Base-by-base conservation (phyloP, 2,888 invertebrate genomes). In the Esperia sulphurella region DNA sequence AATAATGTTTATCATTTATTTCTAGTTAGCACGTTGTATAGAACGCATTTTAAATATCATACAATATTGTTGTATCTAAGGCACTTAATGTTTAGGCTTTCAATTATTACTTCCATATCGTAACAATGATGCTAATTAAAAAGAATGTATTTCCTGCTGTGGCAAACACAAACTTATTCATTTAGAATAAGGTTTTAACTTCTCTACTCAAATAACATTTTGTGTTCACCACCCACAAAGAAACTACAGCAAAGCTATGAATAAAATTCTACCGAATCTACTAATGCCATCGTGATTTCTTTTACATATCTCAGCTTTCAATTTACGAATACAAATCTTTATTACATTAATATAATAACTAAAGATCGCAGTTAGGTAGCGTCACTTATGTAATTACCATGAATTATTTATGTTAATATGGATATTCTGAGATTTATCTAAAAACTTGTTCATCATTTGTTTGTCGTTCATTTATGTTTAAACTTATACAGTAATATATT, bases 41-140 rank as follows among this genome's bases (percentile, higher is more conserved):
- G 86, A 88, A 88, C 87, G 88, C 86, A 85, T 88, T 85, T 79
- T 88, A 86, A 85, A 89, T 90, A 90, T 81, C 76, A 79, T 90
- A 90, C 89, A 89, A 90, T 90, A 90, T 90, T 90, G 90, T 90
- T 90, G 88, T 87, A 88, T 90, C 90, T 90, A 90, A 90, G 90
- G 90, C 90, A 90, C 90, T 88, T 90, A 90, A 90, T 88, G 83
- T 90, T 87, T 90, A 90, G 90, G 90, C 90, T 90, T 87, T 82
- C 81, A 82, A 84, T 87, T 75, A 80, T 83, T 87, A 85, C 81
- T 87, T 35, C 79, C 85, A 86, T 83, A 85, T 84, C 75, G 77
- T 85, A 84, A 81, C 79, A 85, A 84, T 85, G 85, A 75, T 82
- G 87, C 88, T 88, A 87, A 79, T 69, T 59, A 79, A 80, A 72